Evolutionary conservation across 1,140 invertebrate genomes (phyloP), one percentile per base, ranked within the genome.

Genomic region (Panulirus ornatus): DNA sequence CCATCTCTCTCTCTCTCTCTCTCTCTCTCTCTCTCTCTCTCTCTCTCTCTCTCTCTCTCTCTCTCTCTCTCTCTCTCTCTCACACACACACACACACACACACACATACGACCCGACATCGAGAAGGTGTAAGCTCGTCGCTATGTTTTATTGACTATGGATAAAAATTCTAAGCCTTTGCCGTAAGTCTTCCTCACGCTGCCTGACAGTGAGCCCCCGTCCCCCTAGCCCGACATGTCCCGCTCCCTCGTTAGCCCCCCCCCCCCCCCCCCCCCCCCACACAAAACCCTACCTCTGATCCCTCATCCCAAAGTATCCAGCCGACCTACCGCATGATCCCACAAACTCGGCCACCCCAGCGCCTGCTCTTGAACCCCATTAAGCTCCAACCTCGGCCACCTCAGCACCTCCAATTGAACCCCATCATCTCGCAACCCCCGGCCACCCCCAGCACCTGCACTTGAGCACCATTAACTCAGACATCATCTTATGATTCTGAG

Each of bases 1-100:
- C 27, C 30, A 11, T 30, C 70, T 30, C 30, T 75, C 16, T 27
- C 76, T 34, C 47, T 40, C 44, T 16, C 78, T 54, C 78, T 47
- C 42, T 47, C 76, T 81, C 76, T 47, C 42, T 47, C 76, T 81
- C 78, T 51, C 42, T n/a, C 42, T 34, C 47, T 16, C 8, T 34
- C 47, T 81, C 40, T 47, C 22, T 51, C 42, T 81, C 42, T 51
- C 42, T 54, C 19, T 81, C 78, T 54, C 47, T 54, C 78, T 58
- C 76, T 51, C 38, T 47, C 47, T 40, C 42, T 81, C 47, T 36
- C 42, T 51, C 34, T 30, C 30, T 34, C 30, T 34, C 63, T 34
- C 30, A n/a, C 63, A 47, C 5, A 6, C 5, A 47, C 44, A 14
- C n/a, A n/a, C n/a, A n/a, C n/a, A n/a, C n/a, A n/a, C n/a, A n/a